These are phyloP conservation scores for Cremastinae sp. DNA, from an alignment of 2,888 invertebrate genomes.

Conservation along the genomic window DNA sequence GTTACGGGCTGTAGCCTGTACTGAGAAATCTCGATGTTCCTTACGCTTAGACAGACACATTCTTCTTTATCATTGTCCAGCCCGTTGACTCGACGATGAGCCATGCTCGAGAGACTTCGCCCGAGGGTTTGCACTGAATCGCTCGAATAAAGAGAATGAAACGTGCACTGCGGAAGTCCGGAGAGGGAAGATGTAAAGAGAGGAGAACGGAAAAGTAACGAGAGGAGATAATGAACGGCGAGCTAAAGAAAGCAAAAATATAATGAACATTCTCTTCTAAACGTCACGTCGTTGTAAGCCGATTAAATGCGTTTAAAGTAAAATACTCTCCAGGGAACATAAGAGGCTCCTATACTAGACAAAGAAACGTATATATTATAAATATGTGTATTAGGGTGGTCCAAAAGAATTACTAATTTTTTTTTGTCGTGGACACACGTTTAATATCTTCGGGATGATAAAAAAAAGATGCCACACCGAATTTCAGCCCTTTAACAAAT, in stretches of 20 bases:
- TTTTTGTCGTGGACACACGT: too few species aligned
- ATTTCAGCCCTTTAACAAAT: too few species aligned
- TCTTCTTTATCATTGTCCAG: conserved; percentile 72
- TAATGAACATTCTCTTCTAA: conserved; percentile 61
- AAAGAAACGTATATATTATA: conserved; percentile 28
- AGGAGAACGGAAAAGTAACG: conserved; percentile 24
- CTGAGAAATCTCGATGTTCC: conserved; percentile 57
- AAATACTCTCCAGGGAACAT: conserved; percentile 57
- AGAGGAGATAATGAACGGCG: conserved; percentile 23
- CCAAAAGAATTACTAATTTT: too few species aligned
- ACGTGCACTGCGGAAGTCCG: conserved; percentile 2
- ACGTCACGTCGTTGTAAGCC: conserved; percentile 61
- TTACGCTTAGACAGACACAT: conserved; percentile 64
- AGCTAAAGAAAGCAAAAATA: conserved; percentile 44
- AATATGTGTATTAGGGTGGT: conserved; percentile 36
- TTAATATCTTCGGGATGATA: too few species aligned
- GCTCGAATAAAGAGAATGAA: conserved; percentile 29
- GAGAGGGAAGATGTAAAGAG: conserved; percentile 25
- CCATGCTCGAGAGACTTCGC: conserved; percentile 49
- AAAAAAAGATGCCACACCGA: too few species aligned
- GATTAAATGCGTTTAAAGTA: conserved; percentile 62
- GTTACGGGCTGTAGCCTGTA: conserved; percentile 9
- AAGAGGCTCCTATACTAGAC: background rate
- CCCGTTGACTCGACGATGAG: conserved; percentile 57
- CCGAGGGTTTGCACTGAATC: conserved; percentile 25